A percentile compares a stretch with the other conserved stretches of the same genome.
phyloP scores from a whole-genome alignment of 2,888 invertebrate genomes.

The Parthenolecanium corni region DNA sequence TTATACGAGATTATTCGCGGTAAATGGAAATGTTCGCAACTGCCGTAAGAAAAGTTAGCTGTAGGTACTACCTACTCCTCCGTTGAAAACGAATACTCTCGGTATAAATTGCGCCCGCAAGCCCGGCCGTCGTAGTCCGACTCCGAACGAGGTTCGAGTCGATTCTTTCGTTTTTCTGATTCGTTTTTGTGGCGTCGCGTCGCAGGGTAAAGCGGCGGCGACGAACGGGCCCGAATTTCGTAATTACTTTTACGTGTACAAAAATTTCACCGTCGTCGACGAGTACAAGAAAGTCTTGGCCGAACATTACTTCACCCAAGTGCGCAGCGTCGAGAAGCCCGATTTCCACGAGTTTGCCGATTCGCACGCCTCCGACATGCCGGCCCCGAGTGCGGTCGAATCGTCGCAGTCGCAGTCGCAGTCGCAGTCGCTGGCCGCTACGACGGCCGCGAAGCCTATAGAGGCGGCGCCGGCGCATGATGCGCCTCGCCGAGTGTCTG shows the following conservation, averaged over 20 bases:
- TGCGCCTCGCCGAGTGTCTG: background rate
- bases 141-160: too few relatives aligned
- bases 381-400: background rate
- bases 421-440: background rate
- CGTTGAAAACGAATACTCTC: too few relatives aligned
- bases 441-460: background rate
- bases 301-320: slow-evolving; percentile 51
- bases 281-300: slow-evolving; percentile 48
- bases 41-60: too few relatives aligned
- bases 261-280: slow-evolving; percentile 50
- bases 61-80: too few relatives aligned
- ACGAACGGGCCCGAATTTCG: slow-evolving; percentile 49
- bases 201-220: slow-evolving; percentile 20
- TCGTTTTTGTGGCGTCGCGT: background rate
- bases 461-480: background rate
- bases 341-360: slow-evolving; percentile 19
- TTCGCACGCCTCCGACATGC: background rate
- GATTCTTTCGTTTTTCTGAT: too few relatives aligned
- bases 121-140: too few relatives aligned
- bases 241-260: slow-evolving; percentile 56
- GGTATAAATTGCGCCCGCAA: too few relatives aligned
- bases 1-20: too few relatives aligned
- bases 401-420: background rate
- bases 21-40: too few relatives aligned
- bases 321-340: slow-evolving; percentile 45